Evolutionary conservation across 2,113 vertebrate genomes (phyloP), one percentile per base, ranked within the genome.

Genomic region (Crocuta crocuta): DNA sequence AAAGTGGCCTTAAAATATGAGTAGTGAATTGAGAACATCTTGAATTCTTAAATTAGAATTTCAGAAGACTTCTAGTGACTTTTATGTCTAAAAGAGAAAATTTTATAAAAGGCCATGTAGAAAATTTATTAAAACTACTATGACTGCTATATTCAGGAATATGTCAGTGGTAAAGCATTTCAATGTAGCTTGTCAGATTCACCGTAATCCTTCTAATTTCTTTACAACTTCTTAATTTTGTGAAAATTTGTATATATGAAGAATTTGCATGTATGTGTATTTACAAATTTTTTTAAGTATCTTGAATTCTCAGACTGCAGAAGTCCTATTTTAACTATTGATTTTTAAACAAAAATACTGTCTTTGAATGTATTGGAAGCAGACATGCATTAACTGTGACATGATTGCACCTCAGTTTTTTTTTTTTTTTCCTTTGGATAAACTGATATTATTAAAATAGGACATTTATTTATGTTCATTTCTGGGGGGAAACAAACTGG

Each of bases 181-280:
- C 95, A 84, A 90, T 97, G 97, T 97, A 98, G 97, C 98, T 91
- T 96, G 94, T 98, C 96, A 97, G 80, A 97, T 61, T 96, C 86
- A 91, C 85, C 89, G 3, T 95, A 96, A 92, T 92, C 94, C 94
- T 98, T 97, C 97, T 97, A n/a, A 97, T 98, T 98, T 97, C 93
- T 97, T 97, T 94, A 92, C 97, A 97, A 96, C 96, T 95, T 97
- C 74, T 93, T 97, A 91, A 97, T 97, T 95, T 97, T 98, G 95
- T 98, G 96, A 98, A 87, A 96, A 97, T 98, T 97, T 98, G 98
- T 98, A 98, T 97, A 98, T 97, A 97, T 95, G 48, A 97, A 96
- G 84, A 98, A 97, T 91, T 98, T 98, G 98, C 97, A 98, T 98
- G 98, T 98, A 97, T 98, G 97, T 98, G 96, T 98, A 97, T 96